Percentiles rank a stretch among this genome's conserved stretches.
These are phyloP conservation scores for Drosophila lini DNA, from an alignment of 1,140 invertebrate species.

Conservation along the genomic window DNA sequence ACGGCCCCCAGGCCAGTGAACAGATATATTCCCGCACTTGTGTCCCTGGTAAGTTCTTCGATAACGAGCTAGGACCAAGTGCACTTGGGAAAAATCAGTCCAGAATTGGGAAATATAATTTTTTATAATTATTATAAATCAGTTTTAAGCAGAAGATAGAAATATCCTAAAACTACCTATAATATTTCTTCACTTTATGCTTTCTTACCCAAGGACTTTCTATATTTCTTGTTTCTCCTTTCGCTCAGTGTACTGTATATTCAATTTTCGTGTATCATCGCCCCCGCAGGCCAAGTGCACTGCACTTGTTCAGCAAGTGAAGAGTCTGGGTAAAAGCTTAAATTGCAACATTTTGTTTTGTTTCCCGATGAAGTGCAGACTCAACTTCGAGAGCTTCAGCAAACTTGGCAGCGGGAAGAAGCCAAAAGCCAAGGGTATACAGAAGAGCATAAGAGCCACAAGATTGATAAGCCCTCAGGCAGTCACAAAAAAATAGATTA, in stretches of 20 bases:
- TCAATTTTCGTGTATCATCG: constrained; percentile 30
- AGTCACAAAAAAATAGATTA: background rate
- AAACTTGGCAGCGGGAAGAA: constrained; percentile 13
- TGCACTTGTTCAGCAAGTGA: constrained; percentile 12
- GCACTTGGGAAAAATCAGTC: background rate
- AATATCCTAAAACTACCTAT: background rate
- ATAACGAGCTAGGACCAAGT: background rate
- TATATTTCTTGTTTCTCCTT: background rate
- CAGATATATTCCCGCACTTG: constrained; percentile 15
- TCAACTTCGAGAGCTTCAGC: constrained; percentile 22
- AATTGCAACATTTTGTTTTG: constrained; percentile 49
- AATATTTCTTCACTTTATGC: background rate
- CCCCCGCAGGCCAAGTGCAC: constrained; percentile 14
- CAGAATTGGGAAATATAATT: background rate
- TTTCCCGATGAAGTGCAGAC: constrained; percentile 41
- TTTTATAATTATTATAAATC: no score
- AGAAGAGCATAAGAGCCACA: background rate
- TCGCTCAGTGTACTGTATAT: background rate
- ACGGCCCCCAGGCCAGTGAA: constrained; percentile 9
- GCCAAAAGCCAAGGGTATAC: constrained; percentile 2
- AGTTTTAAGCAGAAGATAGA: no score
- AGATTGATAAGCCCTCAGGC: constrained; percentile 11
- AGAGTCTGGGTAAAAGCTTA: constrained; percentile 38
- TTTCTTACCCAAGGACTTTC: background rate
- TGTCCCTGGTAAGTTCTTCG: constrained; percentile 13